These are phyloP conservation scores for Eurytoma californica DNA, from an alignment of 2,888 invertebrate genomes.

Conservation along the genomic window DNA sequence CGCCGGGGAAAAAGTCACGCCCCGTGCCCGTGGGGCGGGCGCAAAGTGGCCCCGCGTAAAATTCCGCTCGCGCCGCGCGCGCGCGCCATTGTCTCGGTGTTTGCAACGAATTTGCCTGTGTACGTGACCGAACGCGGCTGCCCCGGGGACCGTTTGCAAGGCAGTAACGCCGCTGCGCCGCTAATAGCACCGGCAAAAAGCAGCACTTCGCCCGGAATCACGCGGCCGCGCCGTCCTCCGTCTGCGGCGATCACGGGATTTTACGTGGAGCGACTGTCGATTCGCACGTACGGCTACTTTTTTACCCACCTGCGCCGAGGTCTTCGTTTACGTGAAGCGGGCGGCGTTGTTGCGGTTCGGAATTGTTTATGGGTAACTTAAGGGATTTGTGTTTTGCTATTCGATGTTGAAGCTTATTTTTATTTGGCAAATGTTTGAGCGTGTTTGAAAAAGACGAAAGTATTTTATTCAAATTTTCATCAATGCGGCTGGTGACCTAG, in stretches of 20 bases:
- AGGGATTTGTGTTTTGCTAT: no score
- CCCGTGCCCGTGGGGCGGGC: not conserved
- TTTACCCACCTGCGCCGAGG: not conserved
- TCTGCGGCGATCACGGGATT: slow-evolving; percentile 1
- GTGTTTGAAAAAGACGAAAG: no score
- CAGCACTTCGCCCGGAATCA: no score
- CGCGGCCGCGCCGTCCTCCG: no score
- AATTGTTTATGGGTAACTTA: no score
- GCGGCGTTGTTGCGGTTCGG: no score
- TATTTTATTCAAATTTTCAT: no score
- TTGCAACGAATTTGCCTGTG: slow-evolving; percentile 69
- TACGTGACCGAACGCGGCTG: slow-evolving; percentile 61
- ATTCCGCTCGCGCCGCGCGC: slow-evolving; percentile 61
- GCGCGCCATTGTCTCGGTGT: slow-evolving; percentile 64
- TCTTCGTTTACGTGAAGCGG: not conserved
- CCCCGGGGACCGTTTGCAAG: slow-evolving; percentile 54
- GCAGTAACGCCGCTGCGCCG: no score
- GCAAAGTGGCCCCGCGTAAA: slow-evolving; percentile 49
- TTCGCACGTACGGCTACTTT: not conserved
- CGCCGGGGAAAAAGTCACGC: slow-evolving; percentile 27
- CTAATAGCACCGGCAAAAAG: no score
- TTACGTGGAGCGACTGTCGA: slow-evolving; percentile 17
- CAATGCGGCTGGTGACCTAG: no score
- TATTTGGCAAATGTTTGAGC: no score
- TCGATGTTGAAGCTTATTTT: no score